phyloP scores from a whole-genome alignment of 2,888 invertebrate species.

The Cecidostiba fungosa region DNA sequence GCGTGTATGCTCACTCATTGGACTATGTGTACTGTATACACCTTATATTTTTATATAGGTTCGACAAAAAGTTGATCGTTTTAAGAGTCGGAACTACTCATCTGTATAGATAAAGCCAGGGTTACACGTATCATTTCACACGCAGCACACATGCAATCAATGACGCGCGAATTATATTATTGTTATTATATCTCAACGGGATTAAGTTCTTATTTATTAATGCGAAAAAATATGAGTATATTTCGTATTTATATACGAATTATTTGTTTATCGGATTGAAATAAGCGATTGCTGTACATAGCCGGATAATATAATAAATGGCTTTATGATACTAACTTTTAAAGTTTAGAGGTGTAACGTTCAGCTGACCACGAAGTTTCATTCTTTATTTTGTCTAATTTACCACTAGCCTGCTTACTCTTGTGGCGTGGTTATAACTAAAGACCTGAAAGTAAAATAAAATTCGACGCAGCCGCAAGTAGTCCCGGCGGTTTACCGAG shows the following conservation, averaged over 20 bases:
- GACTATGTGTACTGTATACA: neutral
- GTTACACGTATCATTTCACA: no score
- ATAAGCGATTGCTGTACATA: neutral
- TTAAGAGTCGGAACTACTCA: neutral
- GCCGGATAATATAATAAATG: neutral
- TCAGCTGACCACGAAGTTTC: neutral
- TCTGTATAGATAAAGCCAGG: neutral
- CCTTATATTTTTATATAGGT: neutral
- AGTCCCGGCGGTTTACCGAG: neutral
- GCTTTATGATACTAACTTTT: neutral
- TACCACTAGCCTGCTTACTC: neutral
- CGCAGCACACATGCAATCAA: no score
- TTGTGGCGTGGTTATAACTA: neutral
- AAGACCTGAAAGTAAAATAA: conserved; percentile 3
- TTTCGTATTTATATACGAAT: no score
- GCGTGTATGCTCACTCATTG: neutral
- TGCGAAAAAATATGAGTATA: no score
- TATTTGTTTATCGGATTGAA: neutral
- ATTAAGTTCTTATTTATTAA: no score
- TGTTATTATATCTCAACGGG: no score
- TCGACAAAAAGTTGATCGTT: neutral
- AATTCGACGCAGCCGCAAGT: neutral
- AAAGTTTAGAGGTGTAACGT: neutral
- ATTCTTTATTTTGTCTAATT: neutral
- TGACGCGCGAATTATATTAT: no score